Conservation (phyloP, 2,113 vertebrate genomes). For the Ivindomyrus marchei region DNA sequence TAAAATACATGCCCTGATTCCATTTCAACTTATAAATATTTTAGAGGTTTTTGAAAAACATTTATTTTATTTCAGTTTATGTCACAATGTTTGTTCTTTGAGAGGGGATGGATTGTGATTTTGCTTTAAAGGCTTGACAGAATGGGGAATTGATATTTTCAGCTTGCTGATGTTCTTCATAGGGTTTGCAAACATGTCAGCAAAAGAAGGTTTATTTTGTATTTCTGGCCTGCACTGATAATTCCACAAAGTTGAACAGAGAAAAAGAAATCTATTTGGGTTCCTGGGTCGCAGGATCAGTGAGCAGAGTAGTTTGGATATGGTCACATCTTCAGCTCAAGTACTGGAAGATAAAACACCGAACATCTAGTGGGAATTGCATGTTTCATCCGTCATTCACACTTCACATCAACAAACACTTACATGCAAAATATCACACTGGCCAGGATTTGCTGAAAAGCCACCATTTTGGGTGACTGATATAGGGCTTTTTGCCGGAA, state of each 20-base stretch:
- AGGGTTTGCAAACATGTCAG: slow-evolving; percentile 6
- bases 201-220: background rate
- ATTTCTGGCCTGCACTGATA: background rate
- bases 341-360: background rate
- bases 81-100: background rate
- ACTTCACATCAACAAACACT: background rate
- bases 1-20: background rate
- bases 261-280: background rate
- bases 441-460: background rate
- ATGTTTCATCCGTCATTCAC: background rate
- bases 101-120: background rate
- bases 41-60: background rate
- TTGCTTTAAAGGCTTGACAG: background rate
- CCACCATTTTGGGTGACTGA: background rate
- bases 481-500: background rate
- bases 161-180: background rate
- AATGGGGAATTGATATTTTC: slow-evolving; percentile 1
- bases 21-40: background rate
- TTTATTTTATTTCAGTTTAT: background rate
- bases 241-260: background rate
- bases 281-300: background rate
- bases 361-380: background rate
- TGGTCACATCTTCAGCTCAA: background rate
- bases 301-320: background rate
- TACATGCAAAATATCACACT: background rate